Conservation (phyloP, 2,797 vertebrate species). For the Lacerta viridis region DNA sequence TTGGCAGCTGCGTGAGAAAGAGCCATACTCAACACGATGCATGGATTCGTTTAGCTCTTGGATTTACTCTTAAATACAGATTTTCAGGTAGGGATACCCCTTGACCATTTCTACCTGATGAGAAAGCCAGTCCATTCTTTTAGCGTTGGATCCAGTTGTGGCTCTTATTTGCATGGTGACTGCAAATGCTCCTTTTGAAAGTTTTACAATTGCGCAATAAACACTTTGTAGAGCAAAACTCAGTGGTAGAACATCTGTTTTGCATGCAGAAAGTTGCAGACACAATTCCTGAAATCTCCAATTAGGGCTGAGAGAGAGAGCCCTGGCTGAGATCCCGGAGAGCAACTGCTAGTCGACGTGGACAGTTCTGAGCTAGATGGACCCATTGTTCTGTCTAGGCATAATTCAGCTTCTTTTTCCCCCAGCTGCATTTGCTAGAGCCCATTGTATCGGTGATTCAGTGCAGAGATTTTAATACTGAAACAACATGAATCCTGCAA, state of each 20-base stretch:
- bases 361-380: no score
- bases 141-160: not conserved
- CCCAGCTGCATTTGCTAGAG: not conserved
- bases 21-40: not conserved
- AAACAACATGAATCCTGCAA: not conserved
- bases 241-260: no score
- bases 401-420: not conserved
- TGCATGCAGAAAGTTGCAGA: no score
- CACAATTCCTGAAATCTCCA: no score
- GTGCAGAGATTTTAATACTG: not conserved
- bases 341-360: no score
- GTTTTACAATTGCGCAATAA: not conserved
- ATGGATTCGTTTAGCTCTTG: not conserved
- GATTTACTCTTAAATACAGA: not conserved
- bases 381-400: no score
- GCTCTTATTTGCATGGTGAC: not conserved
- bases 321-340: no score
- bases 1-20: not conserved
- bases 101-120: not conserved
- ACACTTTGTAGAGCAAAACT: no score
- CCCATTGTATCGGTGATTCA: not conserved
- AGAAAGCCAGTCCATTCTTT: not conserved
- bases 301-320: no score
- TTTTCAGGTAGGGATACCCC: not conserved
- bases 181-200: not conserved